These are phyloP conservation scores for Carassius gibelio DNA, from an alignment of 2,113 vertebrate species.

Conservation along the genomic window DNA sequence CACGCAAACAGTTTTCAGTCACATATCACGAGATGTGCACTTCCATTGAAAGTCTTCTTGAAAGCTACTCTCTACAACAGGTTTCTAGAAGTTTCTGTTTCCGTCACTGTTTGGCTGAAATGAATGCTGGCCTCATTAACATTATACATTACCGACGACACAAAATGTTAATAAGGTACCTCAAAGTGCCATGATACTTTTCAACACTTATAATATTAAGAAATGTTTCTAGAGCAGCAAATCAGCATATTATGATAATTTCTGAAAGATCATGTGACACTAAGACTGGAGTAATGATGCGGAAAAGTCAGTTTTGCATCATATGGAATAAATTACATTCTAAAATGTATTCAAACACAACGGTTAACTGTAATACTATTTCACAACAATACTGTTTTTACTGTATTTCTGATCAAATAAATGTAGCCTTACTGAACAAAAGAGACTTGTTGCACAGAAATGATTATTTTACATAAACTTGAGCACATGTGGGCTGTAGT, in stretches of 20 bases:
- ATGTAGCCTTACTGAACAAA: neutral
- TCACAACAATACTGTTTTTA: neutral
- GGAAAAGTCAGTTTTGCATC: neutral
- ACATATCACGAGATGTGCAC: neutral
- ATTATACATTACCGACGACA: too few relatives aligned
- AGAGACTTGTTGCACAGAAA: neutral
- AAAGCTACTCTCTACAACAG: neutral
- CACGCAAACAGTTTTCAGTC: neutral
- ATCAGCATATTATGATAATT: neutral
- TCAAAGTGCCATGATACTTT: neutral
- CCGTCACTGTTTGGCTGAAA: neutral
- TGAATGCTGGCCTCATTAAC: neutral
- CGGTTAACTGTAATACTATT: neutral
- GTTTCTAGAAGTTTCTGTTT: slow-evolving; percentile 3
- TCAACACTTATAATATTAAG: neutral
- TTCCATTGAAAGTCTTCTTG: neutral
- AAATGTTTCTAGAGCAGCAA: neutral
- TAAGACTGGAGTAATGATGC: neutral
- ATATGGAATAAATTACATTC: neutral
- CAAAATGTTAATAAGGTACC: neutral
- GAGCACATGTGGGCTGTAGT: neutral
- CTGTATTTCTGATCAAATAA: neutral
- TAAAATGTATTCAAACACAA: neutral
- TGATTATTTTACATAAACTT: neutral
- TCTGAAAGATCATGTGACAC: neutral